phyloP scores from a whole-genome alignment of 2,113 vertebrate genomes.

The Xiphias gladius region DNA sequence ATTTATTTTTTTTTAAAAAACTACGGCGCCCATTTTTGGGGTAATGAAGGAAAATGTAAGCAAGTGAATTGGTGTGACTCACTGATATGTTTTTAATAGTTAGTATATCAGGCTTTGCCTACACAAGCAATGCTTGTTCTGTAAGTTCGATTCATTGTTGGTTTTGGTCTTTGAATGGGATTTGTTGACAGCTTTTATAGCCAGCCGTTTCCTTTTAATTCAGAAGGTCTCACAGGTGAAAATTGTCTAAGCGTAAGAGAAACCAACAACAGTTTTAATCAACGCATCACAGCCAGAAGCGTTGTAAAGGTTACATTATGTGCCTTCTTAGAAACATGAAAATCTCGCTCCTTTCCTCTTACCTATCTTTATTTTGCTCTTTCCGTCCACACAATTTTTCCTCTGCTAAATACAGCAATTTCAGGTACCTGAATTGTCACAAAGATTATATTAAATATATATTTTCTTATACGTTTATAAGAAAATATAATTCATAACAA shows the following conservation, averaged over 20 bases:
- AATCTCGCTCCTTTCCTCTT: constrained; percentile 1
- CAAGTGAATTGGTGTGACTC: neutral
- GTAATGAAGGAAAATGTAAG: constrained; percentile 14
- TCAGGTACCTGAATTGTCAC: constrained; percentile 6
- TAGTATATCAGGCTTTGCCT: neutral
- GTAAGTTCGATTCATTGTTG: neutral
- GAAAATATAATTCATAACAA: constrained; percentile 6
- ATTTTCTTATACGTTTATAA: neutral
- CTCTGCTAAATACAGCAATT: constrained; percentile 5
- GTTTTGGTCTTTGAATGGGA: constrained; percentile 8
- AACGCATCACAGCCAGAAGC: constrained; percentile 16
- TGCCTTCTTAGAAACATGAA: constrained; percentile 28
- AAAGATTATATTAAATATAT: too few species aligned
- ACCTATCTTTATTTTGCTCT: constrained; percentile 18
- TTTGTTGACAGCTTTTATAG: neutral
- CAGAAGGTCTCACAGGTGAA: neutral
- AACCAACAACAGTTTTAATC: constrained; percentile 1
- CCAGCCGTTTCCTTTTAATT: constrained; percentile 5
- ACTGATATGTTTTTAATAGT: neutral
- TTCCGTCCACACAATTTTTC: constrained; percentile 13
- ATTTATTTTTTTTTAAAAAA: neutral
- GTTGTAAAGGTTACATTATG: constrained; percentile 30
- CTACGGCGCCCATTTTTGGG: neutral
- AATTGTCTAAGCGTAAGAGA: constrained; percentile 5
- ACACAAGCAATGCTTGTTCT: neutral